Conservation (phyloP, 2,113 vertebrate genomes). For the Alligator mississippiensis region DNA sequence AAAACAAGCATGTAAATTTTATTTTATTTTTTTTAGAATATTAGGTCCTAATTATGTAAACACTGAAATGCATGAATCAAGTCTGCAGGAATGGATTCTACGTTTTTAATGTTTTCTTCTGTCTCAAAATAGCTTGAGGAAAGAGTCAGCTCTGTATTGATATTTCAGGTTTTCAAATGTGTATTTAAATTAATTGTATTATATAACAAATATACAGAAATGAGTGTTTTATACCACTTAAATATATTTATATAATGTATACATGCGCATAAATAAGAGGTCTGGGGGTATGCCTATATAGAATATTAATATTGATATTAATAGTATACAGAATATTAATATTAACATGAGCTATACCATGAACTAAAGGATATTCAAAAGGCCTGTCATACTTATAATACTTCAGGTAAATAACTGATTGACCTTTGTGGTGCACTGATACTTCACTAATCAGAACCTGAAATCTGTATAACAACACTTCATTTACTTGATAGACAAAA, state of each 20-base stretch:
- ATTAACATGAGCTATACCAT: slow-evolving; percentile 66
- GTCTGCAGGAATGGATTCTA: fast-evolving
- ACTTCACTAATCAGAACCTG: slow-evolving; percentile 91
- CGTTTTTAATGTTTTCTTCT: background rate
- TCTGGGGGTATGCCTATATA: background rate
- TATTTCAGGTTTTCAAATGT: background rate
- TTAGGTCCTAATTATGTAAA: background rate
- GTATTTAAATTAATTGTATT: background rate
- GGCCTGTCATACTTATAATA: slow-evolving; percentile 86
- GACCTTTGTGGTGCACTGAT: slow-evolving; percentile 87
- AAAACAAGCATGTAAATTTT: slow-evolving; percentile 31
- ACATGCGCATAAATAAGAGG: background rate
- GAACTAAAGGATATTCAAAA: slow-evolving; percentile 86
- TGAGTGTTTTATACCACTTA: background rate
- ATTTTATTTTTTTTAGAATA: fast-evolving
- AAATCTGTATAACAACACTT: slow-evolving; percentile 92
- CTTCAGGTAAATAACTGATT: slow-evolving; percentile 88
- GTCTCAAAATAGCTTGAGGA: background rate
- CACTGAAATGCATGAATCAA: background rate
- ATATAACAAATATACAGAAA: background rate
- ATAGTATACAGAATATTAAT: background rate
- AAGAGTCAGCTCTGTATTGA: background rate
- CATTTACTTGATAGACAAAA: slow-evolving; percentile 92
- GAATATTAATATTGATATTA: background rate
- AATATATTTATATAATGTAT: background rate